These are phyloP conservation scores for Coenobita brevimanus DNA, from an alignment of 1,140 invertebrate genomes.

Conservation along the genomic window DNA sequence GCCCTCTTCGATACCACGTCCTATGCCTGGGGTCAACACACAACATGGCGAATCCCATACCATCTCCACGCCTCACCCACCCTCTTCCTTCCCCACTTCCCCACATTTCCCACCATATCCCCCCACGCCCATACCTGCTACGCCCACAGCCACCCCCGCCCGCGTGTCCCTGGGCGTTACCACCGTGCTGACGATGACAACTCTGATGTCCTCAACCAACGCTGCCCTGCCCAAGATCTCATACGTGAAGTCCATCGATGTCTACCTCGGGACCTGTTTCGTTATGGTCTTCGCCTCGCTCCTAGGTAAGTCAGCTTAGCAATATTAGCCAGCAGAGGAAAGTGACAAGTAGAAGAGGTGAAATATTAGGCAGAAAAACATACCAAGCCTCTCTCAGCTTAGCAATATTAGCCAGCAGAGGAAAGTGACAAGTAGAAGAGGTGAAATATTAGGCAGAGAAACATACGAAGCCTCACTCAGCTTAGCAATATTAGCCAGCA, in stretches of 20 bases:
- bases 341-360: too few relatives aligned
- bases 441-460: too few relatives aligned
- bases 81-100: neutral
- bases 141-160: conserved; percentile 91
- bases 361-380: too few relatives aligned
- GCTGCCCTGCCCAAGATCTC: conserved; percentile 98
- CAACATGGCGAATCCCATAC: neutral
- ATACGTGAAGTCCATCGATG: conserved; percentile 98
- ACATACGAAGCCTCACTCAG: too few relatives aligned
- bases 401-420: too few relatives aligned
- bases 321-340: too few relatives aligned
- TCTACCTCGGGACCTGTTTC: conserved; percentile 98
- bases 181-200: conserved; percentile 98
- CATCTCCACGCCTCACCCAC: neutral
- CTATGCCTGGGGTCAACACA: too few relatives aligned
- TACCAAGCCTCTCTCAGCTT: too few relatives aligned
- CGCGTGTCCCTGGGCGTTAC: conserved; percentile 96
- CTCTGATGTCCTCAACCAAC: conserved; percentile 98
- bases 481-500: too few relatives aligned
- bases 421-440: too few relatives aligned
- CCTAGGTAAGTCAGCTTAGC: conserved; percentile 91
- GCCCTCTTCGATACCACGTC: neutral
- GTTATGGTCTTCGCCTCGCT: conserved; percentile 97
- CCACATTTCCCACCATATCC: neutral
- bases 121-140: neutral